Percentiles rank a stretch among this genome's conserved stretches.
These are phyloP conservation scores for Plodia interpunctella DNA, from an alignment of 1,140 invertebrate species.

Conservation along the genomic window DNA sequence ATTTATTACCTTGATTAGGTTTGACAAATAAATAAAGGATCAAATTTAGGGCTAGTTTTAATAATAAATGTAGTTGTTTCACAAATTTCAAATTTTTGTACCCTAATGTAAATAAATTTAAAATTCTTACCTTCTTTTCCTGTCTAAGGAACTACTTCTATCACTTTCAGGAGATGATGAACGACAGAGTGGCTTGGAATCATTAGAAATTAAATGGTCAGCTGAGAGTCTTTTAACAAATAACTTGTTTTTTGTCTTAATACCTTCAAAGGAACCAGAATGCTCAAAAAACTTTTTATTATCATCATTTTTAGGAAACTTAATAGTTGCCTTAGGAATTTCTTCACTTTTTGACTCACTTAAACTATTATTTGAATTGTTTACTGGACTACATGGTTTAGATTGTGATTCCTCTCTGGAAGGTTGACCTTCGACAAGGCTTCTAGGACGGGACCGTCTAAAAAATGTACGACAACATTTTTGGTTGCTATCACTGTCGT, in stretches of 20 bases:
- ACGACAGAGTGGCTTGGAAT: constrained; percentile 55
- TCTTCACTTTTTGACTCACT: constrained; percentile 64
- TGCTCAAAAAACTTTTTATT: constrained; percentile 62
- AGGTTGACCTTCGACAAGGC: constrained; percentile 48
- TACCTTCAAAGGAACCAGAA: constrained; percentile 68
- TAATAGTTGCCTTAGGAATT: constrained; percentile 60
- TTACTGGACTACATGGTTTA: constrained; percentile 49
- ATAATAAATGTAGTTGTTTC: no score
- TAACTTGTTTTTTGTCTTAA: constrained; percentile 64
- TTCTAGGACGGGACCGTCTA: constrained; percentile 60
- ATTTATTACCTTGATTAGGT: no score
- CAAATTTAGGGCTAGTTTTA: no score
- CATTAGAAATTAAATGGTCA: constrained; percentile 68
- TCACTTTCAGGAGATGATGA: constrained; percentile 69
- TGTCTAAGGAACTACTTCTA: constrained; percentile 65
- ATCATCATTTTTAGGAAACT: constrained; percentile 62
- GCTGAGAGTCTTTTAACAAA: constrained; percentile 70
- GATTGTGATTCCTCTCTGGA: constrained; percentile 52
- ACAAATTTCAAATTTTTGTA: no score
- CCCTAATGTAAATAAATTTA: background rate
- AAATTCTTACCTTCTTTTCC: constrained; percentile 60
- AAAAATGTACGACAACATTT: constrained; percentile 69
- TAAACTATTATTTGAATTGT: constrained; percentile 57
- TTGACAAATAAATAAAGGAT: no score
- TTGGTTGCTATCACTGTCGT: constrained; percentile 52